These are phyloP conservation scores for Galerucella nymphaeae DNA, from an alignment of 2,888 invertebrate genomes.

Conservation along the genomic window DNA sequence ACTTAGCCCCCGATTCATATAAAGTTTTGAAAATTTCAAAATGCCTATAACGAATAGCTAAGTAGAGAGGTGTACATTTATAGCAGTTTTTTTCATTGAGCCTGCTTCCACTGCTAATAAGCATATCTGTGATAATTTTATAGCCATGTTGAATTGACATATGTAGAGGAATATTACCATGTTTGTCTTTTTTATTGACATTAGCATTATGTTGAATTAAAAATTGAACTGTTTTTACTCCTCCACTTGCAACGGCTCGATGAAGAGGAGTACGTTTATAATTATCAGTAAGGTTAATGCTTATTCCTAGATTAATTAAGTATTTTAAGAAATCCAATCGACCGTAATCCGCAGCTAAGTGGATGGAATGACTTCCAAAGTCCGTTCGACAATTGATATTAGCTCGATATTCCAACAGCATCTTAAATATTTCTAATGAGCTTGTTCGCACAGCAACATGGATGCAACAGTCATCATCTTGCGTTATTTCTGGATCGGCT, in stretches of 20 bases:
- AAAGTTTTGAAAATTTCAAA: background rate
- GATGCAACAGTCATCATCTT: background rate
- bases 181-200: background rate
- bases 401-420: background rate
- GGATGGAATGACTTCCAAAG: background rate
- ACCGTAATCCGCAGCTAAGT: background rate
- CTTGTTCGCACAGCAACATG: background rate
- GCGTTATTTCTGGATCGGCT: background rate
- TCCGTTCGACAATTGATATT: background rate
- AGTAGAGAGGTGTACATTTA: background rate
- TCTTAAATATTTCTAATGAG: background rate
- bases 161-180: background rate
- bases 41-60: background rate
- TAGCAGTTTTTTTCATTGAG: background rate
- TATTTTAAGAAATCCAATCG: background rate
- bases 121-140: background rate
- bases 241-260: background rate
- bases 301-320: background rate
- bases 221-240: background rate
- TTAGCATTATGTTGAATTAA: background rate
- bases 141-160: background rate
- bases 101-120: background rate
- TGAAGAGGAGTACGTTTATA: background rate
- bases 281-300: background rate
- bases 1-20: background rate